Conservation (phyloP, 2,797 vertebrate species). For the Periparus ater region DNA sequence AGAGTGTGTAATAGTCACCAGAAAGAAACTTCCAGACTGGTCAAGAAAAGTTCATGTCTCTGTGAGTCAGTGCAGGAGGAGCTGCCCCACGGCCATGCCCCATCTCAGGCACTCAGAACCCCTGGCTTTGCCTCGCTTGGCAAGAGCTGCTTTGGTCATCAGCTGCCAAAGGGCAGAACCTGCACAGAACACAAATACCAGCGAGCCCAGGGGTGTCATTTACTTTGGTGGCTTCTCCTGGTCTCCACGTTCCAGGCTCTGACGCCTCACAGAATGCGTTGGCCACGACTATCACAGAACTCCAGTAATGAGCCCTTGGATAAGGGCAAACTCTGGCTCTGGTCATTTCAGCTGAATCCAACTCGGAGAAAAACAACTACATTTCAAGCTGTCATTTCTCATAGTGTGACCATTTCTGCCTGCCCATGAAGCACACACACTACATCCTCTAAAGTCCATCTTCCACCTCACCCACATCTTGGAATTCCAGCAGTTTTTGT, state of each 20-base stretch:
- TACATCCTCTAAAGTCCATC: background rate
- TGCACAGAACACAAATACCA: accelerated
- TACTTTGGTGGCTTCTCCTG: background rate
- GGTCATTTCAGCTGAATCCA: background rate
- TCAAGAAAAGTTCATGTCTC: background rate
- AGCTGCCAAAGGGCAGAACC: background rate
- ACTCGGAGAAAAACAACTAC: background rate
- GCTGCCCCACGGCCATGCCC: background rate
- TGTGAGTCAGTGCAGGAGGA: background rate
- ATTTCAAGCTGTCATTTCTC: background rate
- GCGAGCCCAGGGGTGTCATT: background rate
- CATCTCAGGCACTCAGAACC: background rate
- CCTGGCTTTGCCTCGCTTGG: background rate
- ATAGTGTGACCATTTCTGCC: background rate
- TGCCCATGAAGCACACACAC: background rate
- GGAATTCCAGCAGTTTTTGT: background rate
- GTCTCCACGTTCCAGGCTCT: background rate
- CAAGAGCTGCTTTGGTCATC: background rate
- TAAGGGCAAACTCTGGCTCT: background rate
- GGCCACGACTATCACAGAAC: background rate
- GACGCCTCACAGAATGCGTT: background rate
- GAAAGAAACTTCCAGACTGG: background rate
- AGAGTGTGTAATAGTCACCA: background rate
- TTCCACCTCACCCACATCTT: background rate
- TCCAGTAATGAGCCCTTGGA: background rate